Base-by-base conservation (phyloP, 2,888 invertebrate genomes). In the Coenonympha glycerion region DNA sequence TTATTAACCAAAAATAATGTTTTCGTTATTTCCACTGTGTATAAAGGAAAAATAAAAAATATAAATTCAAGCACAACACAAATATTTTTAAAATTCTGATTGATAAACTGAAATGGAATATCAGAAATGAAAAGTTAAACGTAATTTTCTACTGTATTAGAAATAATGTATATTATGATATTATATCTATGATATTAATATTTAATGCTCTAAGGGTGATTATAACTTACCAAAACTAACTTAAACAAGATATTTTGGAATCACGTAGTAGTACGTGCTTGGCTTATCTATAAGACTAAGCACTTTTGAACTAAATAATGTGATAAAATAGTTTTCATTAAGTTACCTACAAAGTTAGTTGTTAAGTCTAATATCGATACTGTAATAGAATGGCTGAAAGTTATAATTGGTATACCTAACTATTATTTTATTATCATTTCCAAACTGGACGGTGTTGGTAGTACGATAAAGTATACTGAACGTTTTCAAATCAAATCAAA, bases 191-290 rank as follows among this genome's bases (percentile, higher is more conserved):
- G 16, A 30, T 26, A 3, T 33, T n/a, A n/a, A 8, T 16, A 16
- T 33, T 33, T 16, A 16, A 33, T 33, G 16, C 16, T 33, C 31
- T 11, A 6, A 15, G 9, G 39, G 9, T 15, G 24, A 39, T 39
- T 39, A 39, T 24, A 39, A 39, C 24, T 39, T 39, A 39, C 24
- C 22, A 24, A 22, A 39, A 39, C n/a, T 39, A 24, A 24, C 39
- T 24, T 39, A 24, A 39, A 24, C 37, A 22, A 15, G 22, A 37
- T 37, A 13, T 15, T 39, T 39, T 22, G 39, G 39, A 24, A 39
- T 39, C 22, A 39, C 39, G 39, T 39, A 39, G 8, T 9, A 22
- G 37, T 37, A 37, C 37, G 37, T 37, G 37, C 37, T 21, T 36
- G 36, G 36, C 19, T 21, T 36, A 19, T 15, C 11, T 21, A 22